phyloP scores from a whole-genome alignment of 2,888 invertebrate genomes.

The Trissoscelio sp. region DNA sequence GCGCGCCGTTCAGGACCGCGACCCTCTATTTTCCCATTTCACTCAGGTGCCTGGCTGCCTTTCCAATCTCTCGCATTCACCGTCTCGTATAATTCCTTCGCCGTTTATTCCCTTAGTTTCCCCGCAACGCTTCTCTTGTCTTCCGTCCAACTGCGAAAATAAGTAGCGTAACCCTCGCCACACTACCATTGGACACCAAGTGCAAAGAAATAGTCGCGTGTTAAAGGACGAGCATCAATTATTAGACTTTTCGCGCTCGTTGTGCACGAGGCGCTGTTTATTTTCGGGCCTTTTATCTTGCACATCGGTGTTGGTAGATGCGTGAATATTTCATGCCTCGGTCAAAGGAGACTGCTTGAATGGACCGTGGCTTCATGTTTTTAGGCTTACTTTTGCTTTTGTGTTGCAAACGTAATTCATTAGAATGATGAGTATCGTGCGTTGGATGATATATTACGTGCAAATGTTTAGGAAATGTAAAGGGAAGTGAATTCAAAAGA shows the following conservation, averaged over 20 bases:
- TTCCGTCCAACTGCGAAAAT: slow-evolving; percentile 46
- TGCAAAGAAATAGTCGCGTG: slow-evolving; percentile 36
- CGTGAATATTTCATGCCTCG: slow-evolving; percentile 50
- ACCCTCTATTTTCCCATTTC: slow-evolving; percentile 57
- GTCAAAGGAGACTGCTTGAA: slow-evolving; percentile 42
- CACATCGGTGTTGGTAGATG: slow-evolving; percentile 25
- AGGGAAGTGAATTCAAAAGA: background rate
- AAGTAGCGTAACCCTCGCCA: slow-evolving; percentile 38
- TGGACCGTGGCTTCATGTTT: slow-evolving; percentile 28
- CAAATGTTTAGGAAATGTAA: slow-evolving; percentile 2
- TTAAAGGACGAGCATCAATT: slow-evolving; percentile 61
- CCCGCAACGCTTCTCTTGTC: too few relatives aligned
- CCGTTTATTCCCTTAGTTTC: slow-evolving; percentile 42
- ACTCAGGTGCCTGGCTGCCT: slow-evolving; percentile 42
- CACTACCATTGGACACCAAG: slow-evolving; percentile 23
- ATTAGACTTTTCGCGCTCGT: slow-evolving; percentile 49
- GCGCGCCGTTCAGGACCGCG: slow-evolving; percentile 33
- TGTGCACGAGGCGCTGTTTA: slow-evolving; percentile 33
- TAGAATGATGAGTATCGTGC: slow-evolving; percentile 28
- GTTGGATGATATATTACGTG: slow-evolving; percentile 8
- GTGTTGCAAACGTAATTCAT: slow-evolving; percentile 38
- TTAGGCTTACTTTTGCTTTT: slow-evolving; percentile 14
- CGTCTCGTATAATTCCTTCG: slow-evolving; percentile 55
- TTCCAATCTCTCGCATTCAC: slow-evolving; percentile 62
- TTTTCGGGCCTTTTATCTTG: slow-evolving; percentile 54